A percentile compares a stretch with the other conserved stretches of the same genome.
Conservation (phyloP, 37 sponge, comb jelly and placozoan genomes). For the Halisarca cf. caerulea region DNA sequence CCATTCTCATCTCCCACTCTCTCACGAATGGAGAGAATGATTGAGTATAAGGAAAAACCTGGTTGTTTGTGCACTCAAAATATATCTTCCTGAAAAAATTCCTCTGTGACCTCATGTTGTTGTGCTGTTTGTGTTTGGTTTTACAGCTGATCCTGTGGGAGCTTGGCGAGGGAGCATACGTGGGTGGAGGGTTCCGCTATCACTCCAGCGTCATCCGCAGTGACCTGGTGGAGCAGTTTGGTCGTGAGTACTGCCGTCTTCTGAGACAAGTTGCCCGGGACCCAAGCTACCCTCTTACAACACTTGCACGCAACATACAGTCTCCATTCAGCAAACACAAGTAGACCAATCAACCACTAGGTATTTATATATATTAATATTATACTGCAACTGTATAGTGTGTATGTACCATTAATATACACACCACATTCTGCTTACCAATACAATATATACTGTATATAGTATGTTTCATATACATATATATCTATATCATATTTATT, state of each 20-base stretch:
- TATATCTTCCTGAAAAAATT: neutral
- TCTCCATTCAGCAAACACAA: slow-evolving; percentile 17
- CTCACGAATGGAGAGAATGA: too few relatives aligned
- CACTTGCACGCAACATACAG: neutral
- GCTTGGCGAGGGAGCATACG: slow-evolving; percentile 26
- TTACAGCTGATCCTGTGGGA: slow-evolving; percentile 83
- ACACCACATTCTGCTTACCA: too few relatives aligned
- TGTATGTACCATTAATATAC: too few relatives aligned
- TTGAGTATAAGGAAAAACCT: too few relatives aligned
- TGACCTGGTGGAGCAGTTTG: slow-evolving; percentile 54
- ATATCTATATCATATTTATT: too few relatives aligned
- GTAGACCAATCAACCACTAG: too few relatives aligned
- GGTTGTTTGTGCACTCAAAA: neutral
- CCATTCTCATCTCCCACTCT: too few relatives aligned
- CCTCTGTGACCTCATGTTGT: neutral
- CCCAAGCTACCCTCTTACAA: slow-evolving; percentile 3
- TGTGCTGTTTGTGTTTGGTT: neutral
- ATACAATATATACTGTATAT: too few relatives aligned
- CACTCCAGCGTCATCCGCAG: slow-evolving; percentile 60
- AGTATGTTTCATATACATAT: too few relatives aligned
- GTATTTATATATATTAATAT: too few relatives aligned
- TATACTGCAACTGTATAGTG: too few relatives aligned
- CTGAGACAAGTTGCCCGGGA: slow-evolving; percentile 41
- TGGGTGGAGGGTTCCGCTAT: slow-evolving; percentile 72
- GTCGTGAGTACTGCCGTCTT: slow-evolving; percentile 39